Evolutionary conservation across 1,140 invertebrate species (phyloP).

Genomic region (Galleria mellonella): DNA sequence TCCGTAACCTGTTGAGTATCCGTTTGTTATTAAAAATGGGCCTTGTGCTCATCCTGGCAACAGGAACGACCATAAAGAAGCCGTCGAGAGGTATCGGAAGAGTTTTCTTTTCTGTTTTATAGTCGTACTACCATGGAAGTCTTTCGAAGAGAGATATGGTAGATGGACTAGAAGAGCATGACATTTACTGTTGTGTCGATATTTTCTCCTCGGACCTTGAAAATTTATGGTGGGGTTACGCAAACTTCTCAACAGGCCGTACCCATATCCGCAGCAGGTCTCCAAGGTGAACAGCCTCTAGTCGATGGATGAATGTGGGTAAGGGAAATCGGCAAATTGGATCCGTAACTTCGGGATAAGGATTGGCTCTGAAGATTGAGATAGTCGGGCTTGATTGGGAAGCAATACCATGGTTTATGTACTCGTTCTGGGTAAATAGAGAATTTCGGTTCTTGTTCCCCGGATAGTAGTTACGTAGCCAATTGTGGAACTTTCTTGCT

Average conservation of each 20-base stretch:
- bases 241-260: constrained; percentile 80
- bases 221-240: constrained; percentile 84
- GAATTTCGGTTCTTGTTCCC: constrained; percentile 15
- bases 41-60: constrained; percentile 73
- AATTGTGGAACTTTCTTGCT: constrained; percentile 45
- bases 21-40: constrained; percentile 75
- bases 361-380: constrained; percentile 85
- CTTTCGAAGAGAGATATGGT: constrained; percentile 82
- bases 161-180: constrained; percentile 81
- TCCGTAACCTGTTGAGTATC: constrained; percentile 84
- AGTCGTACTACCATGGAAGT: constrained; percentile 83
- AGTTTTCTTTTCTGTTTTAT: constrained; percentile 89
- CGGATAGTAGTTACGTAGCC: constrained; percentile 23
- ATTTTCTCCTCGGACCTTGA: constrained; percentile 82
- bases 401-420: constrained; percentile 54
- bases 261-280: constrained; percentile 90
- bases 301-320: constrained; percentile 92
- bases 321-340: constrained; percentile 83
- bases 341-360: constrained; percentile 74
- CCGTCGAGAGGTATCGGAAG: constrained; percentile 83
- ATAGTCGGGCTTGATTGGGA: constrained; percentile 77
- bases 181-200: constrained; percentile 81
- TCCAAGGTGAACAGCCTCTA: constrained; percentile 93
- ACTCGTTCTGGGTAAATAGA: constrained; percentile 46
- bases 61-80: constrained; percentile 78